Percentiles rank a stretch among this genome's conserved stretches.
These are phyloP conservation scores for Tryphoninae sp. DNA, from an alignment of 2,888 invertebrate species.

Conservation along the genomic window DNA sequence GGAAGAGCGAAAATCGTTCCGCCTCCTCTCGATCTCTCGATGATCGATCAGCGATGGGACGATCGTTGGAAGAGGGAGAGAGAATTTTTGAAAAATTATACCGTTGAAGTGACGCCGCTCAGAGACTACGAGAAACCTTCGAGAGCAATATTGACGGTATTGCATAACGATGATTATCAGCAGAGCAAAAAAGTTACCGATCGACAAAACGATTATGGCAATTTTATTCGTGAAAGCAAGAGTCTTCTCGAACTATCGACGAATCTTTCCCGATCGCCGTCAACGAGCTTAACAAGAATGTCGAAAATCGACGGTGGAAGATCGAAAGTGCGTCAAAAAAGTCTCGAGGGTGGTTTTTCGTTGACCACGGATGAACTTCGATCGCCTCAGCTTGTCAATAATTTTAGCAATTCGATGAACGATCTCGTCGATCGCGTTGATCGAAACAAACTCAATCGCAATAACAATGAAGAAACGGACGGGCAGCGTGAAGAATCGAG, in stretches of 20 bases:
- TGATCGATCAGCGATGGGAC: conserved; percentile 66
- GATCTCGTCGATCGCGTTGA: conserved; percentile 63
- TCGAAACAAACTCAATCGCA: conserved; percentile 6
- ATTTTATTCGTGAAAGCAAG: conserved; percentile 62
- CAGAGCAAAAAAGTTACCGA: conserved; percentile 26
- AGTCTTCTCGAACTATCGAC: conserved; percentile 68
- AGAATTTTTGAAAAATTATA: conserved; percentile 67
- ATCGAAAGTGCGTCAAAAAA: background rate
- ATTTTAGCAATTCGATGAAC: conserved; percentile 71
- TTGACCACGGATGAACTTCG: conserved; percentile 68
- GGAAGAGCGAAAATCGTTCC: conserved; percentile 62
- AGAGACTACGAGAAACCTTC: conserved; percentile 67
- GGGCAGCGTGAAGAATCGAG: conserved; percentile 36
- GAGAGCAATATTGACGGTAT: conserved; percentile 55
- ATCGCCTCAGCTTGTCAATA: conserved; percentile 75
- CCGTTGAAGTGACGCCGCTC: conserved; percentile 69
- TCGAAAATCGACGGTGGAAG: conserved; percentile 9
- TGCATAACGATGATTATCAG: conserved; percentile 27
- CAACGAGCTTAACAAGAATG: conserved; percentile 13
- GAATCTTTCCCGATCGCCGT: conserved; percentile 46
- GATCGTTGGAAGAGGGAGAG: conserved; percentile 68
- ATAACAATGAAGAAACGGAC: conserved; percentile 19
- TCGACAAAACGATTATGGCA: conserved; percentile 40
- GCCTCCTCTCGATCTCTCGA: conserved; percentile 69
- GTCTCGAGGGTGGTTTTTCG: conserved; percentile 28